A percentile compares a stretch with the other conserved stretches of the same genome.
Evolutionary conservation across 1,140 invertebrate genomes (phyloP).

Genomic region (Meloidogyne chitwoodi): DNA sequence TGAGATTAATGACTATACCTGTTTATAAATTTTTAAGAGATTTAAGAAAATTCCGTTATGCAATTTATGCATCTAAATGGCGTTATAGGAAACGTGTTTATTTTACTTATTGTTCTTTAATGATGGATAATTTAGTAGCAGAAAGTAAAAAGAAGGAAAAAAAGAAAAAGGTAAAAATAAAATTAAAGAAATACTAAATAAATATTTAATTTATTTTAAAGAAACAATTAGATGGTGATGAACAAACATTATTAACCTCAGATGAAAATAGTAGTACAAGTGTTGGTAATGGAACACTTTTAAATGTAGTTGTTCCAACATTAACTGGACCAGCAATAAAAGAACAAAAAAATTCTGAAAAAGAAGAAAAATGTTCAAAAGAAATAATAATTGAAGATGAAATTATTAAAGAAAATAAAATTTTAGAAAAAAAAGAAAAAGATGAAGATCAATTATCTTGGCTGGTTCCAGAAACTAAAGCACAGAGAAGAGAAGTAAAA

Average conservation of each 20-base stretch:
- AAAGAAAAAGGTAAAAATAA: background rate
- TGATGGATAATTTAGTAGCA: constrained; percentile 3
- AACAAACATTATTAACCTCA: constrained; percentile 3
- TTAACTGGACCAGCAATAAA: background rate
- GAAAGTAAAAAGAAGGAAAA: constrained; percentile 1
- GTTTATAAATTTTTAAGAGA: constrained; percentile 57
- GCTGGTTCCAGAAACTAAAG: background rate
- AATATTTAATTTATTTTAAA: background rate
- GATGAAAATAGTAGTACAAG: constrained; percentile 10
- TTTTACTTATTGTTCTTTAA: constrained; percentile 54
- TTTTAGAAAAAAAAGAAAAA: background rate
- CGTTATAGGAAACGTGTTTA: constrained; percentile 55
- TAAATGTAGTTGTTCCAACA: background rate
- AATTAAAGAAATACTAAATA: background rate
- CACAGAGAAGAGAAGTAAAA: background rate
- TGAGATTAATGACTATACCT: constrained; percentile 54
- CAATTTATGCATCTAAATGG: constrained; percentile 54
- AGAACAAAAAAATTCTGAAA: background rate
- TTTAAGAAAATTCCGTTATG: constrained; percentile 48
- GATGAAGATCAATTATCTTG: constrained; percentile 1
- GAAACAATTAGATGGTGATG: background rate
- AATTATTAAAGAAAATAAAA: background rate
- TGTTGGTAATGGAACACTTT: background rate
- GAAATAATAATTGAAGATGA: background rate
- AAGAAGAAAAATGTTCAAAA: background rate